phyloP scores from a whole-genome alignment of 2,113 vertebrate species.

The Nymphicus hollandicus region DNA sequence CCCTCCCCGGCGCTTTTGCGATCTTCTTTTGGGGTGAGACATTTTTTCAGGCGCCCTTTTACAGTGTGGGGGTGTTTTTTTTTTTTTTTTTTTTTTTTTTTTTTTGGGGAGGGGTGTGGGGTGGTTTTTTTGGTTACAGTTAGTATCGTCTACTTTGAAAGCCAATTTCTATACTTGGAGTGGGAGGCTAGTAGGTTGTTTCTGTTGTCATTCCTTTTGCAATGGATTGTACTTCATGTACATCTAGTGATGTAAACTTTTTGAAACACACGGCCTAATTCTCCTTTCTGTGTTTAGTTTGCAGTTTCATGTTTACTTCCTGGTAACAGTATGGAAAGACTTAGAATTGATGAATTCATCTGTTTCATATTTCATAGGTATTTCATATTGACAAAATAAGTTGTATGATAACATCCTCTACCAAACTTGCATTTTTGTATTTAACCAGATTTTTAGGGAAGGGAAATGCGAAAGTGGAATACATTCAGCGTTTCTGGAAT shows the following conservation, averaged over 20 bases:
- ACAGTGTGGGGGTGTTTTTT: neutral
- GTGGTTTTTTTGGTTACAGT: neutral
- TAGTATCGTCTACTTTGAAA: neutral
- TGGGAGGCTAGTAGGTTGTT: neutral
- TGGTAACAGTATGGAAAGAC: neutral
- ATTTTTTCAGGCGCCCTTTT: too few species aligned
- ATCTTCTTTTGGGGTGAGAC: too few species aligned
- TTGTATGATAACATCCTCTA: neutral
- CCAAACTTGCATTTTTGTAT: neutral
- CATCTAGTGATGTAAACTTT: neutral
- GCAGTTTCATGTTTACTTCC: neutral
- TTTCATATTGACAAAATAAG: neutral
- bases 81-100: neutral
- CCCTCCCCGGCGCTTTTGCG: too few species aligned
- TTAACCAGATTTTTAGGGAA: conserved; percentile 5
- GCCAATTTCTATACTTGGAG: neutral
- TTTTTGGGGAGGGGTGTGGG: too few species aligned
- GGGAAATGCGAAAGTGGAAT: neutral
- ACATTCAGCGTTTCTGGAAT: neutral
- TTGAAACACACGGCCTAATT: neutral
- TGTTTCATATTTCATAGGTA: neutral
- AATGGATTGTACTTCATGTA: neutral
- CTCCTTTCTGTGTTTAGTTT: neutral
- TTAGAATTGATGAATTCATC: neutral
- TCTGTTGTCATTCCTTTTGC: neutral